Evolutionary conservation across 1,140 invertebrate genomes (phyloP).

Genomic region (Caenorhabditis latens): DNA sequence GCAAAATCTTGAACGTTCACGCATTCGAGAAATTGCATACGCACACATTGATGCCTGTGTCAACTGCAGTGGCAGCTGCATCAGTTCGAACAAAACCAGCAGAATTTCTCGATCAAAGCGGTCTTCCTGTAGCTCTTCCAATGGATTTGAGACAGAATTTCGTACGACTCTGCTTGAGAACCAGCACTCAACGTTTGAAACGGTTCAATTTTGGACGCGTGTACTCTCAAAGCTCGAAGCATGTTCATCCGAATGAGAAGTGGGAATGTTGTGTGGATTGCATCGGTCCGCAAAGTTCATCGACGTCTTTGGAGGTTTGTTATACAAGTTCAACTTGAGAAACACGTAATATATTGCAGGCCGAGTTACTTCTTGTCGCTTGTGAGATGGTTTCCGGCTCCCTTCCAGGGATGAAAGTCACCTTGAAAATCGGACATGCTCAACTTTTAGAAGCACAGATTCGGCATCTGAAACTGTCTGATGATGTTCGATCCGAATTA

Average conservation of each 20-base stretch:
- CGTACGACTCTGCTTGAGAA: slow-evolving; percentile 33
- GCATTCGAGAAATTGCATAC: slow-evolving; percentile 56
- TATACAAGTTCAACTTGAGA: not conserved
- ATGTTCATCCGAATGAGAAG: slow-evolving; percentile 41
- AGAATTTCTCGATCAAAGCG: slow-evolving; percentile 12
- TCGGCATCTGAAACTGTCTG: slow-evolving; percentile 48
- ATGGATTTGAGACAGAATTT: slow-evolving; percentile 59
- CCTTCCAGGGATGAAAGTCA: slow-evolving; percentile 39
- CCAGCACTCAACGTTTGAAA: slow-evolving; percentile 14
- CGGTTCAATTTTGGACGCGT: slow-evolving; percentile 52
- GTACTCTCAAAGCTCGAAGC: not conserved
- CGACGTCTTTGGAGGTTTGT: slow-evolving; percentile 23
- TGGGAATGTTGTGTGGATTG: slow-evolving; percentile 57
- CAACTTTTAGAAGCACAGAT: slow-evolving; percentile 22
- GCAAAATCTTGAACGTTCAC: slow-evolving; percentile 22
- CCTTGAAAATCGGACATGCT: slow-evolving; percentile 54
- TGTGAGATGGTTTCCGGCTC: slow-evolving; percentile 2
- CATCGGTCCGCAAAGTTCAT: slow-evolving; percentile 29
- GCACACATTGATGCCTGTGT: slow-evolving; percentile 45
- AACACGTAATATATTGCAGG: not conserved
- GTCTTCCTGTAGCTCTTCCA: slow-evolving; percentile 59
- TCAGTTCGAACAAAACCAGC: slow-evolving; percentile 43
- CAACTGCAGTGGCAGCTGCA: slow-evolving; percentile 8
- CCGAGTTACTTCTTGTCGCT: slow-evolving; percentile 37
- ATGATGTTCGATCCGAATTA: slow-evolving; percentile 7